Evolutionary conservation across 2,888 invertebrate species (phyloP), one percentile per base, ranked within the genome.

Genomic region (Zaprionus lineosus): DNA sequence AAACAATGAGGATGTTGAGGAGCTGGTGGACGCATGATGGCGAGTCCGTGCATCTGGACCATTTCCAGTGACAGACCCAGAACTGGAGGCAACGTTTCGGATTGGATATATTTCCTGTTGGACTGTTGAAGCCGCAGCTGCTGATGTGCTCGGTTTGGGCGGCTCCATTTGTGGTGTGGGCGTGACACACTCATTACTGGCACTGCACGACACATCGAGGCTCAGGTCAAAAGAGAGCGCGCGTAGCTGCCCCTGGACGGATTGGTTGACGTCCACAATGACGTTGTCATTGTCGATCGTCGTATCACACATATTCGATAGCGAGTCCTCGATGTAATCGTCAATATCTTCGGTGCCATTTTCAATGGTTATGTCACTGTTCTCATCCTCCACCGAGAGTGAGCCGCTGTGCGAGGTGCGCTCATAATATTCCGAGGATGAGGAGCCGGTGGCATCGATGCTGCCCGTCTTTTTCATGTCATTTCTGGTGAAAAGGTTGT

Each of bases 341-440:
- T 87, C 88, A 15, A 84, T 86, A 16, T 87, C 87, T 61, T 88
- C 87, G 47, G 81, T 84, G 43, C 88, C 88, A 57, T 88, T 88
- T 51, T 89, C 90, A 36, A 88, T 77, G 8, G 87, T 87, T 50
- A 89, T 88, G 58, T 90, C 89, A 74, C 89, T 90, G 36, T 89
- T 89, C 68, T 90, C 90, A 62, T 90, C 89, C 55, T 89, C 90
- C 12, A 89, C 87, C 3, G 89, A 89, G 5, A 89, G 65, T 8
- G 90, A 90, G 46, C 86, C 88, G 73, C 87, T 87, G 9, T 83
- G 86, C 26, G 87, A 86, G 46, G 69, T 77, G 24, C 74, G 72
- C 39, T 86, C 87, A 12, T 76, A 87, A 57, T 74, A 78, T 41
- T 87, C 88, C 26, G 79, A 67, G 3, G 83, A 83, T 1, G 85